Evolutionary conservation across 2,113 vertebrate species (phyloP), one percentile per base, ranked within the genome.

Genomic region (Lepus timidus): DNA sequence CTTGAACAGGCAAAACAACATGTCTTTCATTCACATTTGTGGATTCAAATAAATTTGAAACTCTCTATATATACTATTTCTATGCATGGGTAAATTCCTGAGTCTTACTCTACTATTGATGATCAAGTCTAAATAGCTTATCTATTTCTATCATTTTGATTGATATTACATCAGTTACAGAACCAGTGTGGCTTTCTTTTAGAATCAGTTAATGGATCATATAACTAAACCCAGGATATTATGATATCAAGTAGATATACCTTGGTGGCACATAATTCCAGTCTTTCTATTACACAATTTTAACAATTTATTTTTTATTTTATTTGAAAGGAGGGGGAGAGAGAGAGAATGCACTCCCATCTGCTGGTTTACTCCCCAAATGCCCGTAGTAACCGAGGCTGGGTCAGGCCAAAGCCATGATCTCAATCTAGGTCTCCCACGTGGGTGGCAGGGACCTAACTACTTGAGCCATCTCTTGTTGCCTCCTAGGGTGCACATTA

Each of bases 121-220:
- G 25, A 20, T 78, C 25, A 67, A 14, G 73, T 39, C 33, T 55
- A 33, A 68, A n/a, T 55, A 29, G 23, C 58, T 92, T 81, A 62
- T 11, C 44, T 29, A 23, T 62, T 94, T 94, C 82, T 31, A 27
- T 25, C 10, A 94, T 73, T 95, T 97, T 93, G n/a, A 91, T 31
- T 64, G 86, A 55, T 78, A 33, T n/a, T 65, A 55, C n/a, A 75
- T 22, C 4, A 86, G 82, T 17, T 75, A 67, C 68, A 86, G 65
- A 68, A 27, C 1, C 23, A 83, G 17, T 31, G 58, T 52, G 68
- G 13, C 0, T 87, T 86, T 89, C 51, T 86, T 93, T 80, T 16
- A 76, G 51, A 94, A 83, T 70, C 25, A 87, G 91, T 75, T 7
- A 84, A 91, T 74, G 70, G n/a, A 22, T 90, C 27, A 74, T 49